A percentile compares a stretch with the other conserved stretches of the same genome.
Conservation (phyloP, 2,113 vertebrate genomes). For the Murina feae region DNA sequence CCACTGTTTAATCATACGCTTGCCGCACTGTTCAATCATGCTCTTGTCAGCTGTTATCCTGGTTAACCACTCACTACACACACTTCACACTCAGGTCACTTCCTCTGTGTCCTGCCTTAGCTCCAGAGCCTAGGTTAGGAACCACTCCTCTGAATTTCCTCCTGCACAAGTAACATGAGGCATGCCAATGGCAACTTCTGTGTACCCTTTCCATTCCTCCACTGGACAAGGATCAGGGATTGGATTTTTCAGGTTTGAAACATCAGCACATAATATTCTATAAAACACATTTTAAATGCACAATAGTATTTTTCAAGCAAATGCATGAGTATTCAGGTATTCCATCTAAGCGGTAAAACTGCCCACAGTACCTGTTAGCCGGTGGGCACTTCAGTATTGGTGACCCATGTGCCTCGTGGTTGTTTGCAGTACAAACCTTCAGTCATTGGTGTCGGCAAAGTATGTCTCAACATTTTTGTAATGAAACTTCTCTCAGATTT, state of each 20-base stretch:
- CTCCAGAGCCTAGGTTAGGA: neutral
- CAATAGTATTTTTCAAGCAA: neutral
- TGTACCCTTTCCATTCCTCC: neutral
- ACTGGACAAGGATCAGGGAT: neutral
- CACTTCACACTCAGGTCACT: neutral
- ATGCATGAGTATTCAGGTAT: neutral
- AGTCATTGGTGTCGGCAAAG: neutral
- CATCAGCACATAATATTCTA: neutral
- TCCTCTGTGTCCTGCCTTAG: neutral
- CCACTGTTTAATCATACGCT: neutral
- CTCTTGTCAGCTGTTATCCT: neutral
- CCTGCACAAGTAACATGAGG: neutral
- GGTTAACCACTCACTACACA: neutral
- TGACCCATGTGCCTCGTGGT: accelerated
- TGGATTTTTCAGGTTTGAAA: neutral
- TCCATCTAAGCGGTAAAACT: neutral
- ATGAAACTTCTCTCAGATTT: neutral
- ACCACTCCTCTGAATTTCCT: neutral
- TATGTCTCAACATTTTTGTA: neutral
- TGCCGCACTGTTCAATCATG: too few species aligned
- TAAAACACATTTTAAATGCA: neutral
- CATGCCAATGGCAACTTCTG: neutral
- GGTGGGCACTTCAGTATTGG: neutral
- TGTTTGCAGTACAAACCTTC: neutral
- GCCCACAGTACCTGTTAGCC: neutral